Evolutionary conservation across 64 coral and sea anemone species (phyloP).

Genomic region (Stichodactyla helianthus): DNA sequence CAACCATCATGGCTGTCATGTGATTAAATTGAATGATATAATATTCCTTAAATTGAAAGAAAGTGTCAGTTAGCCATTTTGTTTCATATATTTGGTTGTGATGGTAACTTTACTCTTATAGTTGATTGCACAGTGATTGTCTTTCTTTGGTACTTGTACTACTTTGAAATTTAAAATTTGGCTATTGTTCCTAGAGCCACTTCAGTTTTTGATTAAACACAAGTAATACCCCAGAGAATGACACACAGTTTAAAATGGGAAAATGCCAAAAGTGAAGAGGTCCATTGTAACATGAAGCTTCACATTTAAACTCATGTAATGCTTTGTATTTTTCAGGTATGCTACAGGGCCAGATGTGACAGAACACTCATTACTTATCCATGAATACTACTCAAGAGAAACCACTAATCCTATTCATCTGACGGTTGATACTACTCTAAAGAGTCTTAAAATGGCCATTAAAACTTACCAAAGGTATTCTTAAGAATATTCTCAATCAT

Average conservation of each 20-base stretch:
- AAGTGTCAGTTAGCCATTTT: too few species aligned
- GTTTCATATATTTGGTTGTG: too few species aligned
- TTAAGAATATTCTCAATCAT: too few species aligned
- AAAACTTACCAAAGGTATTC: conserved; percentile 84
- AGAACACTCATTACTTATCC: conserved; percentile 90
- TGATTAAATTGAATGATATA: too few species aligned
- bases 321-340: conserved; percentile 55
- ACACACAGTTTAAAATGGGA: not conserved
- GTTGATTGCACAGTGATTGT: too few species aligned
- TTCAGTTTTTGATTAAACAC: not conserved
- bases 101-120: too few species aligned
- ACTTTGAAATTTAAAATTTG: too few species aligned
- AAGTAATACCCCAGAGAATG: not conserved
- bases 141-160: too few species aligned
- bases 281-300: not conserved
- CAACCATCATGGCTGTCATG: too few species aligned
- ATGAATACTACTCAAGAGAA: conserved; percentile 95
- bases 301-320: not conserved
- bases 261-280: too few species aligned
- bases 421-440: conserved; percentile 88
- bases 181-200: too few species aligned
- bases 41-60: too few species aligned
- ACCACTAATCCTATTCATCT: conserved; percentile 88
- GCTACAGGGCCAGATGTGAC: conserved; percentile 94
- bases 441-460: conserved; percentile 79